Conservation (phyloP, 2,113 vertebrate genomes). For the Picathartes gymnocephalus region DNA sequence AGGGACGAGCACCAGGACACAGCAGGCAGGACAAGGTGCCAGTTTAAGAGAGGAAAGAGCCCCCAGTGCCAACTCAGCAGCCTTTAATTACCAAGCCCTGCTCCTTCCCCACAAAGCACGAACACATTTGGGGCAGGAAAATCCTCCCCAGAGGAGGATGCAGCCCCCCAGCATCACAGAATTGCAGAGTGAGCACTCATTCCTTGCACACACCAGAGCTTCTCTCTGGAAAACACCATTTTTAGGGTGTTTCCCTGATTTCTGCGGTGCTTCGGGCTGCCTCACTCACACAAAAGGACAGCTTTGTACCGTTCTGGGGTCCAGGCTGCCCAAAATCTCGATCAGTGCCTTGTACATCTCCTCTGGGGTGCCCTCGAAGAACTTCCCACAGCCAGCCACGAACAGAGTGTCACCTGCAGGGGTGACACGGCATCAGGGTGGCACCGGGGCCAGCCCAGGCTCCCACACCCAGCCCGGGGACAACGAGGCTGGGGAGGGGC, state of each 20-base stretch:
- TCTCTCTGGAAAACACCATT: background rate
- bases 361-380: slow-evolving; percentile 94
- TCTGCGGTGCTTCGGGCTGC: accelerated
- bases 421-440: accelerated
- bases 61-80: background rate
- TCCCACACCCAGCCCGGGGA: background rate
- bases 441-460: background rate
- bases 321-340: slow-evolving; percentile 85
- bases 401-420: slow-evolving; percentile 91
- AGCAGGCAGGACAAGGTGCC: background rate
- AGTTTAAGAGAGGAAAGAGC: background rate
- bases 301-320: slow-evolving; percentile 82
- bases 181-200: accelerated
- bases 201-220: background rate
- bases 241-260: background rate
- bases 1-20: background rate
- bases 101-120: background rate
- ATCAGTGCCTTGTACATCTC: slow-evolving; percentile 95
- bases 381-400: slow-evolving; percentile 94
- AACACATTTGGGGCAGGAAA: background rate
- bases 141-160: background rate
- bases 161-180: background rate
- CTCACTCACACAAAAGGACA: background rate
- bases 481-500: too few relatives aligned
- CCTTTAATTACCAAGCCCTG: background rate